phyloP scores from a whole-genome alignment of 2,113 vertebrate genomes.

The Etheostoma cragini region DNA sequence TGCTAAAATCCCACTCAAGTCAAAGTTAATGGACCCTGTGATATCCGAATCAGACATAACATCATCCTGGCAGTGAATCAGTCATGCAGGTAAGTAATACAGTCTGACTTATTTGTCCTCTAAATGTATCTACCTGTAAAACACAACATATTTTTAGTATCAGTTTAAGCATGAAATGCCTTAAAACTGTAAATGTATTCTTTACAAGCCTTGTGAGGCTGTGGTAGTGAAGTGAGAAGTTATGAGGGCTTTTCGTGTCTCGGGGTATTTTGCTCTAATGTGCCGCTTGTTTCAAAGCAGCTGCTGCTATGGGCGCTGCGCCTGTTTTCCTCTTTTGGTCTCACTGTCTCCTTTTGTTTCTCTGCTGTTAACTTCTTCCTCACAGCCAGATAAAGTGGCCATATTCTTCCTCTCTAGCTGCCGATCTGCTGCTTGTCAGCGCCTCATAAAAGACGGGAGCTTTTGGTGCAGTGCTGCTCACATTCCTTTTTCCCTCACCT shows the following conservation, averaged over 20 bases:
- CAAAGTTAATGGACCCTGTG: slow-evolving; percentile 50
- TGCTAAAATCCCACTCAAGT: slow-evolving; percentile 21
- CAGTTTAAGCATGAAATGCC: slow-evolving; percentile 13
- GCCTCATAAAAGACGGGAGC: slow-evolving; percentile 59
- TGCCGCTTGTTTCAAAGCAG: slow-evolving; percentile 68
- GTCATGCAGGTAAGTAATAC: slow-evolving; percentile 30
- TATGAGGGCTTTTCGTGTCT: slow-evolving; percentile 56
- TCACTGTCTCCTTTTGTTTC: slow-evolving; percentile 49
- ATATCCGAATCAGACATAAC: slow-evolving; percentile 28
- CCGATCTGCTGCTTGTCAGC: slow-evolving; percentile 66
- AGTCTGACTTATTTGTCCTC: slow-evolving; percentile 39
- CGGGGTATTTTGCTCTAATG: slow-evolving; percentile 58
- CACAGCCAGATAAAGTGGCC: slow-evolving; percentile 64
- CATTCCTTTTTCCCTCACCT: neutral
- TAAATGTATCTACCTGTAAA: slow-evolving; percentile 39
- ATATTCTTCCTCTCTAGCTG: slow-evolving; percentile 54
- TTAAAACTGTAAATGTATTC: slow-evolving; percentile 38
- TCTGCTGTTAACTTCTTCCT: slow-evolving; percentile 61
- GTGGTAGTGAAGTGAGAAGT: slow-evolving; percentile 52
- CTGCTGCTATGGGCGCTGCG: slow-evolving; percentile 64
- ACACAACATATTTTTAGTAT: slow-evolving; percentile 15
- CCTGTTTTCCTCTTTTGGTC: slow-evolving; percentile 56
- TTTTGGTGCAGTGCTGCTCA: slow-evolving; percentile 67
- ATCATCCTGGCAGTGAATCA: slow-evolving; percentile 38
- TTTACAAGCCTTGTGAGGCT: slow-evolving; percentile 46